Conservation (phyloP, 2,888 invertebrate genomes). For the Plusia festucae region DNA sequence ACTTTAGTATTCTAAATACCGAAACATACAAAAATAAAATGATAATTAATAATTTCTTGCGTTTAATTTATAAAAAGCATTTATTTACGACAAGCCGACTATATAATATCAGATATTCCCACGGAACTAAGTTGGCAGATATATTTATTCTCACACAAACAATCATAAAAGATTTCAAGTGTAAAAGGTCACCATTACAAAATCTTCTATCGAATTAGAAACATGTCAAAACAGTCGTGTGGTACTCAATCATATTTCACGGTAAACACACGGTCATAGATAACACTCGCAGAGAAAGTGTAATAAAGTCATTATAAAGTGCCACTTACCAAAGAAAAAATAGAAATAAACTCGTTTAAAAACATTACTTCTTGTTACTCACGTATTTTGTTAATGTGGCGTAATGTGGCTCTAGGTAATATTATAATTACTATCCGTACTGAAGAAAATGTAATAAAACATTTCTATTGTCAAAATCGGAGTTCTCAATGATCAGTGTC, state of each 20-base stretch:
- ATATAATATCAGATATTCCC: background rate
- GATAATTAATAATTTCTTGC: background rate
- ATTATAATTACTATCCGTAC: background rate
- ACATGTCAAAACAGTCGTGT: background rate
- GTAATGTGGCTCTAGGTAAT: background rate
- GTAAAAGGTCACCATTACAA: slow-evolving; percentile 1
- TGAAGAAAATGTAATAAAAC: no score
- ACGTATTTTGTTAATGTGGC: background rate
- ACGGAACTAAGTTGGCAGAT: background rate
- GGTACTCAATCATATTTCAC: slow-evolving; percentile 43
- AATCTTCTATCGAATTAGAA: background rate
- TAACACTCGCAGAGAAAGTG: slow-evolving; percentile 53
- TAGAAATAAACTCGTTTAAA: slow-evolving; percentile 1
- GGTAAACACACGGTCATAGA: slow-evolving; percentile 33
- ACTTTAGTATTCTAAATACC: background rate
- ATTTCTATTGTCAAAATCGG: no score
- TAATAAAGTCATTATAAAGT: slow-evolving; percentile 45
- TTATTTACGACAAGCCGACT: background rate
- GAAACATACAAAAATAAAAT: background rate
- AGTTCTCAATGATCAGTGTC: no score
- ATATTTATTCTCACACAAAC: background rate
- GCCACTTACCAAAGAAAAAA: slow-evolving; percentile 24
- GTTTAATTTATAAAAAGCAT: background rate
- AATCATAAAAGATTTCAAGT: slow-evolving; percentile 4
- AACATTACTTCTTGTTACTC: background rate